A percentile compares a stretch with the other conserved stretches of the same genome.
These are phyloP conservation scores for Hemibagrus guttatus DNA, from an alignment of 2,797 vertebrate species.

Conservation along the genomic window DNA sequence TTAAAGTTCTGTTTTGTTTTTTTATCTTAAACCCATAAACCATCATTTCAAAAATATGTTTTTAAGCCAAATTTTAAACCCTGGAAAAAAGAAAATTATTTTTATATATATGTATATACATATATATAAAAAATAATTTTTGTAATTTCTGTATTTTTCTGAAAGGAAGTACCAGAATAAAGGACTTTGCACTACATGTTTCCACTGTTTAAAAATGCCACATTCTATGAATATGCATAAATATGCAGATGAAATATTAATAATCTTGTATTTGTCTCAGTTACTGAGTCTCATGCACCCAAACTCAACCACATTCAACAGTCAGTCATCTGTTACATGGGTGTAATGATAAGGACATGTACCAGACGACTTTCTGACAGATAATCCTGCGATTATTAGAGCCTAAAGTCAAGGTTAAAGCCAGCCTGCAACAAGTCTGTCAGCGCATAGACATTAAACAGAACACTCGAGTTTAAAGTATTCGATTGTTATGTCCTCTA, in stretches of 20 bases:
- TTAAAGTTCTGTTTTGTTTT: too few species aligned
- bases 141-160: too few species aligned
- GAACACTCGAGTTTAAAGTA: neutral
- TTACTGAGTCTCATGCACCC: neutral
- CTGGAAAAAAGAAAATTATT: too few species aligned
- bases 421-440: neutral
- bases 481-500: neutral
- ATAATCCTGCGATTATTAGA: neutral
- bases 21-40: too few species aligned
- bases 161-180: too few species aligned
- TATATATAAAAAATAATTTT: too few species aligned
- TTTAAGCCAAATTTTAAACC: too few species aligned
- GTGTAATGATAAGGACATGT: neutral
- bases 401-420: neutral
- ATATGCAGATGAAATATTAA: neutral
- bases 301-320: neutral
- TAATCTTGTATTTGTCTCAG: neutral
- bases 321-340: neutral
- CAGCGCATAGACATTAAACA: neutral
- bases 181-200: too few species aligned
- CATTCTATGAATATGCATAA: neutral
- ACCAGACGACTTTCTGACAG: too few species aligned
- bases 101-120: too few species aligned
- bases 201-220: neutral
- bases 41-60: too few species aligned